Base-by-base conservation (phyloP, 92 coral and sea anemone genomes). In the Epizoanthus scotinus region DNA sequence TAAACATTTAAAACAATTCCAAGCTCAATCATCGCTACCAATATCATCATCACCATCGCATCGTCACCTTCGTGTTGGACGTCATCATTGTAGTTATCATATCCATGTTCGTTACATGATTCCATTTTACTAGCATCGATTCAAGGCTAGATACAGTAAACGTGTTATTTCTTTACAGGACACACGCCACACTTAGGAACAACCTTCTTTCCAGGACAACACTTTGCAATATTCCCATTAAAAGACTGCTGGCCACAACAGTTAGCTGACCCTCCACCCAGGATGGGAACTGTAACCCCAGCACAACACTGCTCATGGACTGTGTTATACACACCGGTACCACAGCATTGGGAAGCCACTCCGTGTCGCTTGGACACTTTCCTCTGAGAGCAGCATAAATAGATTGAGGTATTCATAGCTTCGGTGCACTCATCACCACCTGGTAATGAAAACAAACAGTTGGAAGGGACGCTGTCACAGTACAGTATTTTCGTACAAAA, bases 261-360 rank as follows among this genome's bases (percentile, higher is more conserved):
- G 21, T 36, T 6, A 55, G 19, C 36, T 58, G 0, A 27, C 34
- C 4, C 36, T 10, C 81, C 81, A 1, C 34, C 21, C 5, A 20
- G 14, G 67, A 75, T 4, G 18, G 81, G 81, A 8, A 67, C 22
- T 5, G 81, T 68, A 3, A 58, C 20, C 56, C 81, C 81, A 13
- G 20, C 81, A 58, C 81, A 75, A 68, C 81, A 75, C 3, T 38
- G n/a, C 81, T 75, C 81, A 21, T 75, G 81, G 31, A n/a, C 81
- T n/a, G 54, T 53, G 68, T 75, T 55, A 31, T 75, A 59, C 68
- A 59, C 81, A 28, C 20, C 17, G 1, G 24, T 22, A 13, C 81
- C 81, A 38, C 81, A 75, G 56, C 81, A 75, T 14, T 57, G 56
- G 8, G 81, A 31, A 29, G 38, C 58, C 6, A 38, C 68, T 21